Conservation (phyloP, 2,797 vertebrate genomes). For the Ispidina picta region DNA sequence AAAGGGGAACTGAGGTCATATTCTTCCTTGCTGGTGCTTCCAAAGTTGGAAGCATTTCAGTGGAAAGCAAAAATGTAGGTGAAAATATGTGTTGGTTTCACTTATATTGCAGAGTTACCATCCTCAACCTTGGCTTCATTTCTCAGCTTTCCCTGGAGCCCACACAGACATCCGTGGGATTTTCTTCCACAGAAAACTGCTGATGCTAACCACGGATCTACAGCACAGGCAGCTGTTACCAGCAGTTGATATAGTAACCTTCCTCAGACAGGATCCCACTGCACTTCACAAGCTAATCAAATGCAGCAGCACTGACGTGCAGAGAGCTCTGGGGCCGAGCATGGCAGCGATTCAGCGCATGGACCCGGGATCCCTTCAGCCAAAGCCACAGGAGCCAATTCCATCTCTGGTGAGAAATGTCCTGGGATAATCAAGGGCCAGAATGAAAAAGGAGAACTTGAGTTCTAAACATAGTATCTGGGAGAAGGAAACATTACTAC, state of each 20-base stretch:
- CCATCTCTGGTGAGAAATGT: background rate
- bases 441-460: background rate
- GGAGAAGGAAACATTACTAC: background rate
- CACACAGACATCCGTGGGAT: background rate
- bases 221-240: background rate
- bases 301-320: background rate
- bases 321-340: rapidly evolving
- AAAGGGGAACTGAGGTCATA: background rate
- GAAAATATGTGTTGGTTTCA: background rate
- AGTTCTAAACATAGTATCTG: background rate
- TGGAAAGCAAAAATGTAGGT: conserved; percentile 1
- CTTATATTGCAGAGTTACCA: background rate
- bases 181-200: background rate
- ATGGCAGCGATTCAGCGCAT: background rate
- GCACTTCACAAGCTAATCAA: background rate
- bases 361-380: background rate
- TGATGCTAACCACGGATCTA: background rate
- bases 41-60: background rate
- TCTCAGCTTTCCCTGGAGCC: background rate
- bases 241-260: background rate
- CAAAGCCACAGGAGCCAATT: background rate
- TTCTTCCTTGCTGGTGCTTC: background rate
- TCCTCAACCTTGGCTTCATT: background rate
- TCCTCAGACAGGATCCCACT: background rate
- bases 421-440: background rate